phyloP scores from a whole-genome alignment of 2,113 vertebrate genomes.

The Gnathonemus echidnorhynchus region DNA sequence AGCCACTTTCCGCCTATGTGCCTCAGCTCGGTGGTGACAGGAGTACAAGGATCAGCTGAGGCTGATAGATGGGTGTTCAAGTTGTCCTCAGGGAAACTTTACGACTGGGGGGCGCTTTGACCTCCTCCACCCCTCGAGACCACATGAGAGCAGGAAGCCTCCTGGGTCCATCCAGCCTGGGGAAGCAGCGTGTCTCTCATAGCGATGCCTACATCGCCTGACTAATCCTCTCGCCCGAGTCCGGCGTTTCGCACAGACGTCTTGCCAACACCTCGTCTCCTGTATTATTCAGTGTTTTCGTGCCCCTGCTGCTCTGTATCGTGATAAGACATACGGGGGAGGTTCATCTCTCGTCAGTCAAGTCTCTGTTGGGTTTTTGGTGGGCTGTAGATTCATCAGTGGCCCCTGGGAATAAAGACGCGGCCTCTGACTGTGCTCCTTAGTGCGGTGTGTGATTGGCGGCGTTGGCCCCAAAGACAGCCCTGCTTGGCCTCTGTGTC shows the following conservation, averaged over 20 bases:
- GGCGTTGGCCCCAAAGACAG: background rate
- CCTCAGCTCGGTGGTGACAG: background rate
- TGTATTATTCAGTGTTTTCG: slow-evolving; percentile 16
- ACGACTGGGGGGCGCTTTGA: background rate
- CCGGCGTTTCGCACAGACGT: background rate
- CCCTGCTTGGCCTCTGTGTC: background rate
- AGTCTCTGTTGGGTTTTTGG: background rate
- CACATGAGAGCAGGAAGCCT: background rate
- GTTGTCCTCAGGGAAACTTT: background rate
- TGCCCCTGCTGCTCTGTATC: background rate
- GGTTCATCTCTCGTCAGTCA: background rate
- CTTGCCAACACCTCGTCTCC: slow-evolving; percentile 1
- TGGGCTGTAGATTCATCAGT: background rate
- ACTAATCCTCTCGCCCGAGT: background rate
- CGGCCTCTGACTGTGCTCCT: background rate
- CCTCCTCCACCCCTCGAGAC: background rate
- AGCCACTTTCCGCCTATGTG: background rate
- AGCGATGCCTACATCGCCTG: background rate
- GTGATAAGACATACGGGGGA: background rate
- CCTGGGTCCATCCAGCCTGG: background rate
- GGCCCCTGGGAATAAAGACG: background rate
- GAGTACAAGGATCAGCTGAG: background rate
- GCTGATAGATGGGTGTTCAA: background rate
- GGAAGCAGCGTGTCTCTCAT: background rate
- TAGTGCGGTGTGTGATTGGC: background rate